Evolutionary conservation across 2,797 vertebrate species (phyloP).

Genomic region (Sebastes matsubarae): DNA sequence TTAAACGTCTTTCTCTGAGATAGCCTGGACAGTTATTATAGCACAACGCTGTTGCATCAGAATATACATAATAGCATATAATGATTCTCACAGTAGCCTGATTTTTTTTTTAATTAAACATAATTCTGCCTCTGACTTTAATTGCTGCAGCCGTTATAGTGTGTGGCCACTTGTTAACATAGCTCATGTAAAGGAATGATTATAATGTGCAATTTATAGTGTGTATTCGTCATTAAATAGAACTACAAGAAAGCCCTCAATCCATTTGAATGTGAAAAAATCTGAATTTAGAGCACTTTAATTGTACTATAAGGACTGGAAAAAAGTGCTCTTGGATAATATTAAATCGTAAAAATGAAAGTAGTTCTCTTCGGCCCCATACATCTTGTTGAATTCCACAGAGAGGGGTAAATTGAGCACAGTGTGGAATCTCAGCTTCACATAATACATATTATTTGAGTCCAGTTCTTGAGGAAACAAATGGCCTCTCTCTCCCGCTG

Average conservation of each 20-base stretch:
- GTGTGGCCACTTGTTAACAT: background rate
- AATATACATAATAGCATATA: background rate
- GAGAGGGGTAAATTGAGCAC: conserved; percentile 22
- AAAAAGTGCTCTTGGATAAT: background rate
- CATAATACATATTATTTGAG: conserved; percentile 32
- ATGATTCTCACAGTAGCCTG: background rate
- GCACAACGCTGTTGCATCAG: background rate
- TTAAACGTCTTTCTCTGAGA: background rate
- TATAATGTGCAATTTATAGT: background rate
- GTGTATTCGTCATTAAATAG: background rate
- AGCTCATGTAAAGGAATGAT: background rate
- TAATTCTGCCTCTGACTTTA: conserved; percentile 1
- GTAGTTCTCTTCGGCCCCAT: conserved; percentile 6
- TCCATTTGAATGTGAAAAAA: background rate
- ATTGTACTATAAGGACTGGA: background rate
- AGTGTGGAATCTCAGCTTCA: conserved; percentile 22
- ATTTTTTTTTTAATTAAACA: conserved; percentile 19
- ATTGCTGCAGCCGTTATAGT: background rate
- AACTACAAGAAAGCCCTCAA: background rate
- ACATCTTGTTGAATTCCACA: conserved; percentile 36
- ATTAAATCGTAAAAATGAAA: conserved; percentile 32
- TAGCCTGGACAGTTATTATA: background rate
- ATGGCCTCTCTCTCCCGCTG: conserved; percentile 1
- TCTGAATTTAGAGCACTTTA: conserved; percentile 1
- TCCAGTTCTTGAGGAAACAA: conserved; percentile 44